A percentile compares a stretch with the other conserved stretches of the same genome.
Conservation (phyloP, 2,888 invertebrate species). For the Melipona bicolor region DNA sequence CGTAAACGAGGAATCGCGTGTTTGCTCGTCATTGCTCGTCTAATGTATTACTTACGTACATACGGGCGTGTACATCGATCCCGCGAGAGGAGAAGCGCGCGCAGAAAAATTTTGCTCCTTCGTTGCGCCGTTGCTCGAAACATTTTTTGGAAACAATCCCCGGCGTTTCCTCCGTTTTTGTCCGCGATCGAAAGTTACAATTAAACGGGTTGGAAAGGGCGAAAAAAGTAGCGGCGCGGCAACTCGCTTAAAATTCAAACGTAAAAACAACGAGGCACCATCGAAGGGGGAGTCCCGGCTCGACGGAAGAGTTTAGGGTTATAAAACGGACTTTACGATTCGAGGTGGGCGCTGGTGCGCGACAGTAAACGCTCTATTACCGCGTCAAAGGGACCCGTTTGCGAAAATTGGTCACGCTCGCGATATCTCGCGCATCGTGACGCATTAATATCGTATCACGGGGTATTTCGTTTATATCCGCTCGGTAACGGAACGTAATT, state of each 20-base stretch:
- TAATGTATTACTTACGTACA: not conserved
- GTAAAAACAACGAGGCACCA: slow-evolving; percentile 20
- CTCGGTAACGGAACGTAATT: slow-evolving; percentile 24
- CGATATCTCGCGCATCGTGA: slow-evolving; percentile 49
- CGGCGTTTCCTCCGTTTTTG: not conserved
- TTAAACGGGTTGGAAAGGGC: slow-evolving; percentile 35
- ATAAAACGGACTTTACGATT: slow-evolving; percentile 50
- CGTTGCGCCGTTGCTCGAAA: no score
- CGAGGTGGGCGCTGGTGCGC: slow-evolving; percentile 19
- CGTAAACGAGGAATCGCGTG: slow-evolving; percentile 7
- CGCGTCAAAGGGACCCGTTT: slow-evolving; percentile 52
- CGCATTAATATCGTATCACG: slow-evolving; percentile 43
- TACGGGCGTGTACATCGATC: slow-evolving; percentile 3
- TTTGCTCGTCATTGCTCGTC: not conserved
- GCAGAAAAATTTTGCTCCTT: not conserved
- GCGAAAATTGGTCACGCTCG: slow-evolving; percentile 49
- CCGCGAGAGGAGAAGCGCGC: not conserved
- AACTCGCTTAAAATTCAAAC: slow-evolving; percentile 49
- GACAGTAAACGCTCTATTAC: slow-evolving; percentile 58
- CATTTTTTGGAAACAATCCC: not conserved
- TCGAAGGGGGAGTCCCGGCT: no score
- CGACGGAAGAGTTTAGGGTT: slow-evolving; percentile 38
- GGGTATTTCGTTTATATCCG: slow-evolving; percentile 32
- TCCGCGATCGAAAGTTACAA: not conserved
- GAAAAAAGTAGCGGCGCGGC: slow-evolving; percentile 16